These are phyloP conservation scores for Cryptotermes secundus DNA, from an alignment of 1,140 invertebrate species.

Conservation along the genomic window DNA sequence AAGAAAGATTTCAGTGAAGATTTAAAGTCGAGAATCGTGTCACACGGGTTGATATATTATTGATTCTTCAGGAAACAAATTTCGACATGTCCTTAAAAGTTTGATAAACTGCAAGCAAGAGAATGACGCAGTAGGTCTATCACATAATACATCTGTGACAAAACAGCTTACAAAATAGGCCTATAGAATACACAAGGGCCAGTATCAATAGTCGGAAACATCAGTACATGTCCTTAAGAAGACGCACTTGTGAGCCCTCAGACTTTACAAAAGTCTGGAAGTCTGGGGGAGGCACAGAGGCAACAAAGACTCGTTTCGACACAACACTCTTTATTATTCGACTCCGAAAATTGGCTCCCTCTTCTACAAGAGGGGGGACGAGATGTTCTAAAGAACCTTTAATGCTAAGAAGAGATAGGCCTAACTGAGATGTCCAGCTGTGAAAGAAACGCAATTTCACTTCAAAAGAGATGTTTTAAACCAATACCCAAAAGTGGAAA, in stretches of 20 bases:
- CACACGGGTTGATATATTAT: too few species aligned
- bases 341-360: background rate
- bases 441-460: background rate
- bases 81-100: background rate
- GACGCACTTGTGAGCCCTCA: background rate
- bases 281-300: background rate
- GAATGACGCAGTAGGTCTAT: background rate
- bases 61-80: too few species aligned
- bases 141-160: background rate
- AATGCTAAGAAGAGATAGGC: background rate
- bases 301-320: background rate
- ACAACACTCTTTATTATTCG: conserved; percentile 7
- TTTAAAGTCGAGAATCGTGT: too few species aligned
- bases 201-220: background rate
- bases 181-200: background rate
- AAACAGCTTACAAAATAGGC: too few species aligned
- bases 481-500: background rate
- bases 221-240: background rate
- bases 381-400: background rate
- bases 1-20: too few species aligned
- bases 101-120: background rate
- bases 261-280: background rate
- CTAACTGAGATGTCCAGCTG: background rate
- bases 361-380: background rate
- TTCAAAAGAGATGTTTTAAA: background rate